phyloP scores from a whole-genome alignment of 2,888 invertebrate genomes.

The Melanostoma scalare region DNA sequence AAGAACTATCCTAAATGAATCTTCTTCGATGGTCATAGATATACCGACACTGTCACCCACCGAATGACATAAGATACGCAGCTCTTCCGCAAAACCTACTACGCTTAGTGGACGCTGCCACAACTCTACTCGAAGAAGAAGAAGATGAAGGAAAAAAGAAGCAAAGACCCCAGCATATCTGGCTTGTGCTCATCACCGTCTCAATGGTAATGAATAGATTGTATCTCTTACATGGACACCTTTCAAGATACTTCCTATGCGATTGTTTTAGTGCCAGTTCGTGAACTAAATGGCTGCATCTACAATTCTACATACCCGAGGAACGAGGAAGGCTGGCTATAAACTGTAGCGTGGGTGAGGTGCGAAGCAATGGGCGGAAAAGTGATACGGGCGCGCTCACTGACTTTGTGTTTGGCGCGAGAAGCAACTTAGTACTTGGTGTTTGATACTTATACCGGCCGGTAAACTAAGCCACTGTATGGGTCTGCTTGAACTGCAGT shows the following conservation, averaged over 20 bases:
- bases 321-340: conserved; percentile 14
- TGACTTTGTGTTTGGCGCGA: conserved; percentile 18
- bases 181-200: conserved; percentile 10
- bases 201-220: conserved; percentile 69
- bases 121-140: conserved; percentile 34
- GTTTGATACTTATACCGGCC: not conserved
- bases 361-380: conserved; percentile 36
- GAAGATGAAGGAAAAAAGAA: not conserved
- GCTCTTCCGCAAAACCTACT: conserved; percentile 51
- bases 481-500: not conserved
- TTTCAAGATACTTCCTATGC: conserved; percentile 61
- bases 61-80: conserved; percentile 55
- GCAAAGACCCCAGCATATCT: conserved; percentile 23
- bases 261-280: conserved; percentile 60
- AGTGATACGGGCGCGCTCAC: conserved; percentile 32
- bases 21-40: conserved; percentile 23
- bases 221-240: conserved; percentile 70
- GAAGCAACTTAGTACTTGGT: not conserved
- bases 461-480: conserved; percentile 10
- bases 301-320: not conserved
- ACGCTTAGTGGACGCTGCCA: conserved; percentile 44
- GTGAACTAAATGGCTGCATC: conserved; percentile 45
- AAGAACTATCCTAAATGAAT: not conserved
- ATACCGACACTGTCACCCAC: conserved; percentile 25
- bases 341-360: conserved; percentile 55